Evolutionary conservation across 2,888 invertebrate genomes (phyloP).

Genomic region (Diarsia rubi): DNA sequence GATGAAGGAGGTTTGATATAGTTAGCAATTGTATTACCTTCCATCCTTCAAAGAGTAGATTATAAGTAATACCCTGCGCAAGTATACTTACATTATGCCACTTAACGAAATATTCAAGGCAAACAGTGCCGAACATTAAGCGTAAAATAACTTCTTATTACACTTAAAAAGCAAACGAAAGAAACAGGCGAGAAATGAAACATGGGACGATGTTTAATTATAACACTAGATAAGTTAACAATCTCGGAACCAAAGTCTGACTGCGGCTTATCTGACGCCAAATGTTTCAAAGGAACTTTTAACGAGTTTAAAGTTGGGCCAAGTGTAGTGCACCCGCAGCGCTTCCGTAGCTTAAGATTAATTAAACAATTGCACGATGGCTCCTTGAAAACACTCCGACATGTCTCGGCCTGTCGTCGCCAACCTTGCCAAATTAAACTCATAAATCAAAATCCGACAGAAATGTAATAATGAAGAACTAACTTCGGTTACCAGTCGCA

Average conservation of each 20-base stretch:
- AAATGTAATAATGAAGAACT: slow-evolving; percentile 88
- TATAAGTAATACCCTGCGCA: too few relatives aligned
- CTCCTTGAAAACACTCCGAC: slow-evolving; percentile 90
- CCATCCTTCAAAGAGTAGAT: background rate
- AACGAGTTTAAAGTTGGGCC: slow-evolving; percentile 90
- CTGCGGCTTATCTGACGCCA: slow-evolving; percentile 90
- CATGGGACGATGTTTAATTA: slow-evolving; percentile 85
- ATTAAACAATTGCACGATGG: slow-evolving; percentile 91
- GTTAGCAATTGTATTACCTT: background rate
- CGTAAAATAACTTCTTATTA: slow-evolving; percentile 49
- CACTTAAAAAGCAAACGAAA: slow-evolving; percentile 59
- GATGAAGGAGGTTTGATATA: background rate
- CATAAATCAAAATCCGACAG: slow-evolving; percentile 89
- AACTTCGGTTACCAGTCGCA: slow-evolving; percentile 74
- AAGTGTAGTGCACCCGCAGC: slow-evolving; percentile 89
- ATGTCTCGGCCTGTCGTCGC: slow-evolving; percentile 90
- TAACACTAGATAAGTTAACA: slow-evolving; percentile 89
- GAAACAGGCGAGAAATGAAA: slow-evolving; percentile 73
- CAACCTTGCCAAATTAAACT: slow-evolving; percentile 90
- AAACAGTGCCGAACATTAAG: slow-evolving; percentile 26
- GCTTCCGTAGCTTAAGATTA: slow-evolving; percentile 88
- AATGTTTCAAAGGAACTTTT: slow-evolving; percentile 91
- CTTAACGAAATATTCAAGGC: slow-evolving; percentile 30
- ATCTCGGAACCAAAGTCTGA: slow-evolving; percentile 87
- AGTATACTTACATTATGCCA: background rate